Base-by-base conservation (phyloP, 2,797 vertebrate genomes). In the Darevskia nairensis region DNA sequence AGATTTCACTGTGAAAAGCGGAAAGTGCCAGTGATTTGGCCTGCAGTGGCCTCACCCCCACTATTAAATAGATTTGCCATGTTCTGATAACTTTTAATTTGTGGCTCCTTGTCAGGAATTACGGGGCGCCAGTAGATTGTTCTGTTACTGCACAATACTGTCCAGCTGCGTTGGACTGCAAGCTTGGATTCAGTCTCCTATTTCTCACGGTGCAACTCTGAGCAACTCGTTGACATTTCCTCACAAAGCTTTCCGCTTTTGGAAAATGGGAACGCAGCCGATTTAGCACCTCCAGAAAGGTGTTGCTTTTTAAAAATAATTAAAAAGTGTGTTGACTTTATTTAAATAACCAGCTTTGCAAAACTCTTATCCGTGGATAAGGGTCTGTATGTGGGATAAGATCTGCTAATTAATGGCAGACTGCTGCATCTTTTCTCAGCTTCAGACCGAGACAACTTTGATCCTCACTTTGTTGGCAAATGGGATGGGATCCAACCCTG, bases 1-100 rank as follows among this genome's bases (percentile, higher is more conserved):
- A 90, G 89, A 84, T 90, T 89, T 21, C 21, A 61, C 59, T 61
- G 3, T 61, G 59, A 19, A 61, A 21, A 21, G 59, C 6, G 6
- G 59, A 23, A 61, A 61, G 59, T 94, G 87, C 86, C 87, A 4
- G 93, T 6, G 59, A 61, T 61, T 86, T 93, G 89, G 89, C 86
- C 50, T 95, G 89, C 92, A 92, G 92, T 92, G 35, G 92, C 91
- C 92, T 94, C 93, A 92, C 86, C 92, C 89, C 82, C 91, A 91
- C 87, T 89, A 94, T 87, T 90, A 88, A 82, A 68, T 8, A 19
- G 0, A 6, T 84, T 92, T 87, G 88, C 8, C 0, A 23, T 85
- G 92, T 93, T 90, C 90, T 5, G 0, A 83, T 89, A 83, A 86
- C 46, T 89, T 92, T 69, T 68, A 88, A 50, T 87, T 87, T 91